Base-by-base conservation (phyloP, 2,797 vertebrate genomes). In the Cetoscarus ocellatus region DNA sequence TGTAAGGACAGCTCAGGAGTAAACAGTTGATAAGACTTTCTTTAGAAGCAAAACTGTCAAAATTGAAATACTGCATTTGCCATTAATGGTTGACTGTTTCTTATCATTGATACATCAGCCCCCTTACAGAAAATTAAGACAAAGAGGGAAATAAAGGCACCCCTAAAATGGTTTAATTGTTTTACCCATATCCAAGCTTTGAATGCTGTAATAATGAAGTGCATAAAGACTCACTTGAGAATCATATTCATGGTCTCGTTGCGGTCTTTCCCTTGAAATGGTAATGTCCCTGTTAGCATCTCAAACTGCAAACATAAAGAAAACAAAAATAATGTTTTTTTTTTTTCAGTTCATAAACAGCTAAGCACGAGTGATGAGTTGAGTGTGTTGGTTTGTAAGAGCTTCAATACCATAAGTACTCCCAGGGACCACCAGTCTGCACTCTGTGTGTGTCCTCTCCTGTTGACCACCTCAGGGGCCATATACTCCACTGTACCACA, bases 161-260 rank as follows among this genome's bases (percentile, higher is more conserved):
- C 38, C n/a, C 3, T 15, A 13, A 36, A 27, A 27, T 27, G 8
- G 2, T 10, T n/a, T 8, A 5, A 9, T 5, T 11, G 10, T 9
- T 42, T 18, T 15, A 38, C 67, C 52, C 18, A 2, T 53, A 17
- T 42, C n/a, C 19, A n/a, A 63, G 42, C 7, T 59, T 9, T 7
- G 5, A 65, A 34, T 10, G 51, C 61, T 34, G 57, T 38, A 52
- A 60, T 67, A 39, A 59, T 35, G 51, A 15, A 17, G 48, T 7
- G 12, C 15, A 36, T 11, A 56, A 64, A 18, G 55, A 96, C 98
- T 98, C 94, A 99, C 98, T 99, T 99, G 65, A 99, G 95, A 75
- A 99, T 99, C 97, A 99, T 98, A 94, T 98, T 99, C 98, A 99
- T 98, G 57, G 98, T 99, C 86, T 99, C 98, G 52, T 98, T 99